These are phyloP conservation scores for Philaenus spumarius DNA, from an alignment of 1,140 invertebrate genomes.

Conservation along the genomic window DNA sequence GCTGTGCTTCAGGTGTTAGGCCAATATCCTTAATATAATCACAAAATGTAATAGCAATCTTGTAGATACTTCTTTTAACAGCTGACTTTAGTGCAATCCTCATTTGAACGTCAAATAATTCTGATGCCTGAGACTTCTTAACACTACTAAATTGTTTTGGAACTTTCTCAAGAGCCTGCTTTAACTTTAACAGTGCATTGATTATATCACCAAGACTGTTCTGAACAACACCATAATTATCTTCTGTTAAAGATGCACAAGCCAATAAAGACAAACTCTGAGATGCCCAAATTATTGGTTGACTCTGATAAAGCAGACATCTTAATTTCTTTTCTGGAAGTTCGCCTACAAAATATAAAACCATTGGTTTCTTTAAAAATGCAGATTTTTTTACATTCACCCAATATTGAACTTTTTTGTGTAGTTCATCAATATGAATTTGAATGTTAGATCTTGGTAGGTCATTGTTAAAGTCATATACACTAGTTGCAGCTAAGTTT, in stretches of 20 bases:
- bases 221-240: constrained; percentile 71
- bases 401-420: constrained; percentile 2
- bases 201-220: constrained; percentile 65
- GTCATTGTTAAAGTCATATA: not conserved
- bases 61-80: constrained; percentile 65
- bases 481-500: not conserved
- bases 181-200: constrained; percentile 53
- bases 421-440: not conserved
- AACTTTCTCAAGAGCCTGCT: constrained; percentile 61
- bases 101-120: constrained; percentile 52
- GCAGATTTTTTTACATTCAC: not conserved
- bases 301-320: constrained; percentile 39
- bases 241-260: constrained; percentile 61
- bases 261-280: constrained; percentile 61
- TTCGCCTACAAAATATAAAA: constrained; percentile 17
- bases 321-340: constrained; percentile 10
- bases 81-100: constrained; percentile 52
- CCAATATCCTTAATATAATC: constrained; percentile 59
- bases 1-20: constrained; percentile 34
- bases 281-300: constrained; percentile 59
- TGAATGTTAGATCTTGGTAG: not conserved
- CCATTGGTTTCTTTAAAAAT: constrained; percentile 7
- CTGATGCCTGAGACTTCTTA: constrained; percentile 50
- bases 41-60: constrained; percentile 58
- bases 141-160: constrained; percentile 53